phyloP scores from a whole-genome alignment of 2,797 vertebrate species.

The Pogonophryne albipinna region DNA sequence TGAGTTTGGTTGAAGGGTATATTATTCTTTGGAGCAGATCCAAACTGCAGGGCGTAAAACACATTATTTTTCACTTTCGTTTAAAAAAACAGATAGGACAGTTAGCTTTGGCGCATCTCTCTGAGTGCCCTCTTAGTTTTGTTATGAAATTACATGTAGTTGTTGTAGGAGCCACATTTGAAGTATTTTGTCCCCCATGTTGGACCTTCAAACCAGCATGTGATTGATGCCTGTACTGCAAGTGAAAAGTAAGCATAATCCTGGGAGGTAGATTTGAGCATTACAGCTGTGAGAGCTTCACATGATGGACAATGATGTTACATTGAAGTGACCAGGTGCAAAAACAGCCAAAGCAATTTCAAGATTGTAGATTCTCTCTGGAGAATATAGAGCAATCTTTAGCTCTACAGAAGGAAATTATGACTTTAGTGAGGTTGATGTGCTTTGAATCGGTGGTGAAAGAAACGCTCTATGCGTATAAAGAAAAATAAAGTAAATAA shows the following conservation, averaged over 20 bases:
- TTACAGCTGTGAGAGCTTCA: constrained; percentile 6
- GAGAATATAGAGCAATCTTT: constrained; percentile 38
- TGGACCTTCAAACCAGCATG: not conserved
- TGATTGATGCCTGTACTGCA: not conserved
- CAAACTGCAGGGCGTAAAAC: too few species aligned
- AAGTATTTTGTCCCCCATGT: not conserved
- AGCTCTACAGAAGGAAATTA: constrained; percentile 24
- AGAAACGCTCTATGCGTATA: not conserved
- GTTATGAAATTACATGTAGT: not conserved
- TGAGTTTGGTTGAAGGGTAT: too few species aligned
- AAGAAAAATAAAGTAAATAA: too few species aligned
- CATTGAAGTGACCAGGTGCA: constrained; percentile 29
- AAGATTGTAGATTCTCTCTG: constrained; percentile 32
- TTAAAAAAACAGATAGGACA: too few species aligned
- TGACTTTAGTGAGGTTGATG: constrained; percentile 18
- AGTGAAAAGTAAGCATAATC: constrained; percentile 1
- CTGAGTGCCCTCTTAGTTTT: not conserved
- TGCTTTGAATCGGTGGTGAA: constrained; percentile 21
- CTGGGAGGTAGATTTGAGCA: constrained; percentile 4
- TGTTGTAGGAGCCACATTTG: not conserved
- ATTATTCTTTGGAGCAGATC: too few species aligned
- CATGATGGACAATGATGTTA: constrained; percentile 36
- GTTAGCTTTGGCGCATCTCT: too few species aligned
- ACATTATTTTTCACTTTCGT: too few species aligned
- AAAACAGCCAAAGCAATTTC: constrained; percentile 24